These are phyloP conservation scores for Chlamydotis undulata DNA, from an alignment of 2,113 vertebrate genomes.

Conservation along the genomic window DNA sequence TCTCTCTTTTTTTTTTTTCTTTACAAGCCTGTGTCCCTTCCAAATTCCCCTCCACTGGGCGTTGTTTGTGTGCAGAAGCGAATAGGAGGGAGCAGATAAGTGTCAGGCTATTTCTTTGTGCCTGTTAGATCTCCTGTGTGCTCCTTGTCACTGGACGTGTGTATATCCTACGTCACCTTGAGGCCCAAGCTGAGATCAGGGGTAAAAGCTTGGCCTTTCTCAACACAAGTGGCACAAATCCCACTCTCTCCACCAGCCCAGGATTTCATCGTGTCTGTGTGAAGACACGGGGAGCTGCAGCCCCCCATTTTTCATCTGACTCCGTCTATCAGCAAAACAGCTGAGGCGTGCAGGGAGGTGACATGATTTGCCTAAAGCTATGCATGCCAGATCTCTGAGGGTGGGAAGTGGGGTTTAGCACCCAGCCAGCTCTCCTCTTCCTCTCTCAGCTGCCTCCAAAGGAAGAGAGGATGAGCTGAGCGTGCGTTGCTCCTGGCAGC, in stretches of 20 bases:
- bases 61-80: neutral
- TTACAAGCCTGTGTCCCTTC: constrained; percentile 9
- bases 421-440: neutral
- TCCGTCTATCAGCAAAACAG: neutral
- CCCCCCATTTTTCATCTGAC: neutral
- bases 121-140: neutral
- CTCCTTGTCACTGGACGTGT: neutral
- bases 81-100: neutral
- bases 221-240: neutral
- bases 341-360: neutral
- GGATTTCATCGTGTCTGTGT: neutral
- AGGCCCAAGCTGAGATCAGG: neutral
- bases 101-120: neutral
- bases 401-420: neutral
- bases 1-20: neutral
- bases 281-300: neutral
- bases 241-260: neutral
- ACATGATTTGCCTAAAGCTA: neutral
- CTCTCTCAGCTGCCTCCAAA: neutral
- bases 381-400: neutral
- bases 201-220: neutral
- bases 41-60: neutral
- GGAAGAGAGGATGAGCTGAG: neutral
- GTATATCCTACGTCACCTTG: neutral
- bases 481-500: accelerated